Base-by-base conservation (phyloP, 53 echinoderm and acorn worm species). In the Echinometra lucunter region DNA sequence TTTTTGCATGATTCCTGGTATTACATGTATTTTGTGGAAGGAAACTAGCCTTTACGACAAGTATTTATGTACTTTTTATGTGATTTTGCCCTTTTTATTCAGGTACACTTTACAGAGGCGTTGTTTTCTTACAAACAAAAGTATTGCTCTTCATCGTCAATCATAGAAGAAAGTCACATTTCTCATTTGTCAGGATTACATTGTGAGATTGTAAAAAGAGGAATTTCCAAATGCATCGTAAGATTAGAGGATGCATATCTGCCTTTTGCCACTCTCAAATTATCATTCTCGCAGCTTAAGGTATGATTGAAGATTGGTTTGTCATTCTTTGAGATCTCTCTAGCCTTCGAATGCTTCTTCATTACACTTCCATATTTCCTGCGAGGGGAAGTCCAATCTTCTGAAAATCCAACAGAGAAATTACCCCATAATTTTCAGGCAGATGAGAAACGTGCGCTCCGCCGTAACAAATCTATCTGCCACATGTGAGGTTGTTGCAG, bases 341-440 rank as follows among this genome's bases (percentile, higher is more conserved):
- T 13, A 37, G 25, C 28, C 90, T 90, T 23, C 38, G 38, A 17
- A 53, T 0, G 40, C 90, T 58, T 60, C 90, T 90, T 90, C 63
- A 90, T 90, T 90, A 90, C 57, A 32, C 90, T 63, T 60, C 19
- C 1, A 58, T 63, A 35, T 58, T 37, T 90, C 90, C 90, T 63
- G 90, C 19, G 1, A 10, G 47, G 37, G 58, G 90, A 85, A 60
- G 90, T 58, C 90, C 90, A 90, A 90, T 90, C 90, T 58, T 15
- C 63, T 1, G 72, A 67, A 45, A 45, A 45, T 44, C 69, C 67
- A 91, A 70, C 63, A 28, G 66, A 91, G 91, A 91, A 91, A 91
- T 91, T 91, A 91, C 44, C 91, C 72, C 70, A 67, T 91, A 91
- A 91, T 91, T 91, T 91, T 69, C 13, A 17, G 66, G 91, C 42